Conservation (phyloP, 2,888 invertebrate genomes). For the Mantis religiosa region DNA sequence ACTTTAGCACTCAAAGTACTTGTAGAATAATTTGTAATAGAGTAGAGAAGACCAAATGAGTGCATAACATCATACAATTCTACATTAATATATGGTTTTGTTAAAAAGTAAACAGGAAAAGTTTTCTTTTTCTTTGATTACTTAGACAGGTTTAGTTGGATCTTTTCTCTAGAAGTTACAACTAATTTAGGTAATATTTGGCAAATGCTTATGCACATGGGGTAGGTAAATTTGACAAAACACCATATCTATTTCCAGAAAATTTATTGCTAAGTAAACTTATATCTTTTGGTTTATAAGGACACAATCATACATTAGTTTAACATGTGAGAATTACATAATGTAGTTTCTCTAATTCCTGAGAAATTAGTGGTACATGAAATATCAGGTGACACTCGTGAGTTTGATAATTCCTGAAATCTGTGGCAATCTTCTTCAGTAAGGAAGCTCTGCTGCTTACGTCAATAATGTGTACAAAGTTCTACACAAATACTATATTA, state of each 20-base stretch:
- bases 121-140: conserved; percentile 9
- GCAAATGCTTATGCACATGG: too few species aligned
- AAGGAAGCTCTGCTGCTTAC: conserved; percentile 77
- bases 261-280: too few species aligned
- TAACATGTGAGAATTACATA: conserved; percentile 91
- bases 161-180: background rate
- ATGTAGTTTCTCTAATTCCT: conserved; percentile 68
- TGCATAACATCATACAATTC: too few species aligned
- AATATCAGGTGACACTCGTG: conserved; percentile 46
- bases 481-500: conserved; percentile 88
- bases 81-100: too few species aligned
- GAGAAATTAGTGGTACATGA: conserved; percentile 40
- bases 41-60: too few species aligned
- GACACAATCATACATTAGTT: too few species aligned
- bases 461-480: conserved; percentile 84
- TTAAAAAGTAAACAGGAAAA: conserved; percentile 21
- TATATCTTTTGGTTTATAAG: too few species aligned
- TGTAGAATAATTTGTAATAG: too few species aligned
- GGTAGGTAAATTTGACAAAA: too few species aligned
- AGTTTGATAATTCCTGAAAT: conserved; percentile 44
- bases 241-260: too few species aligned
- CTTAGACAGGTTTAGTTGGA: background rate
- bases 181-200: conserved; percentile 11
- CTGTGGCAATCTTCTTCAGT: conserved; percentile 46
- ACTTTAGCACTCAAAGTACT: too few species aligned